Conservation (phyloP, 2,888 invertebrate species). For the Ethmia dodecea region DNA sequence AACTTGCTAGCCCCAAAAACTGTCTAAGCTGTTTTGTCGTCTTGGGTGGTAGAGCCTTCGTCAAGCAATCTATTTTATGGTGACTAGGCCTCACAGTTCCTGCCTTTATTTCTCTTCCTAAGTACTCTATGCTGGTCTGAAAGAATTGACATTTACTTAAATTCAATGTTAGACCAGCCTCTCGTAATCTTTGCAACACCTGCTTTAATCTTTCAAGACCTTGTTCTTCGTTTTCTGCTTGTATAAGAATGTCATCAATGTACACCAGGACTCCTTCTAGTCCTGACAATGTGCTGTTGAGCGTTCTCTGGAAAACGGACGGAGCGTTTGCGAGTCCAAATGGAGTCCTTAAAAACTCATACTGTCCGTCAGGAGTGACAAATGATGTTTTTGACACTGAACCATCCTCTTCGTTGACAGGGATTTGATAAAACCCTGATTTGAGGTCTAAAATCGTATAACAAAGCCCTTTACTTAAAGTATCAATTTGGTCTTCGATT, state of each 20-base stretch:
- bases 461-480: neutral
- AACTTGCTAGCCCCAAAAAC: neutral
- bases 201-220: neutral
- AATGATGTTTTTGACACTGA: constrained; percentile 2
- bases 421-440: constrained; percentile 2
- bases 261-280: too few species aligned
- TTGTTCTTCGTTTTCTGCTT: neutral
- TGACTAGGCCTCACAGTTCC: constrained; percentile 2
- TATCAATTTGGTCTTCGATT: constrained; percentile 6
- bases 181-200: neutral
- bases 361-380: constrained; percentile 2
- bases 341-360: constrained; percentile 1
- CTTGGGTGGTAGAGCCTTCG: neutral
- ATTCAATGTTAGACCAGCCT: constrained; percentile 1
- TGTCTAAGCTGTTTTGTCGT: constrained; percentile 1
- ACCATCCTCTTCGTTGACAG: neutral
- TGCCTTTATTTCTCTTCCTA: too few species aligned
- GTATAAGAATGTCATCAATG: constrained; percentile 4
- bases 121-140: too few species aligned
- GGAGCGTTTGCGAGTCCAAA: constrained; percentile 3
- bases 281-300: too few species aligned
- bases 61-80: neutral
- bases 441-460: constrained; percentile 2
- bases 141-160: constrained; percentile 5
- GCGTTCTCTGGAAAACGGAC: neutral